These are phyloP conservation scores for Melipona beecheii DNA, from an alignment of 2,888 invertebrate genomes.

Conservation along the genomic window DNA sequence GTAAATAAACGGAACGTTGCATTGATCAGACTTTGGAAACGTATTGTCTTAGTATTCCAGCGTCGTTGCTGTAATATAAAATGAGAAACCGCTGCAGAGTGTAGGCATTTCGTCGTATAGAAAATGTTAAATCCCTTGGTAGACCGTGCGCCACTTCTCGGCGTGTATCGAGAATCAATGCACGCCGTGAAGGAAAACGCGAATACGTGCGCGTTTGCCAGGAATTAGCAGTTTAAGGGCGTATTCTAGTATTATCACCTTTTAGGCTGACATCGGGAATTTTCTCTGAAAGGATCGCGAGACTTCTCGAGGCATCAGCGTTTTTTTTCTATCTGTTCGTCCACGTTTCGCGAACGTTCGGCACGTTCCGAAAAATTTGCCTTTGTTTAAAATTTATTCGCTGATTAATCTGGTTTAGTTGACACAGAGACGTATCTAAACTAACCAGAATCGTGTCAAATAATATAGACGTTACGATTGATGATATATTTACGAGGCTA, in stretches of 20 bases:
- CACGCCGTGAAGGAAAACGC: slow-evolving; percentile 14
- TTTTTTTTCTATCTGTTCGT: neutral
- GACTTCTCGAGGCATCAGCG: neutral
- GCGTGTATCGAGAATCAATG: slow-evolving; percentile 51
- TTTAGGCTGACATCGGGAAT: neutral
- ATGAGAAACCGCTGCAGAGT: slow-evolving; percentile 23
- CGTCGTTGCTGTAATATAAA: slow-evolving; percentile 38
- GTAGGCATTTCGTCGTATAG: neutral
- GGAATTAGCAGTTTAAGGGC: slow-evolving; percentile 7
- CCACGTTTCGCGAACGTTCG: neutral
- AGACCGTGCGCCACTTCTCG: slow-evolving; percentile 7
- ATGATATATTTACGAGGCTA: too few relatives aligned
- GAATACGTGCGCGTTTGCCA: neutral
- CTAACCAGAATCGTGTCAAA: too few relatives aligned
- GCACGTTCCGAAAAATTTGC: neutral
- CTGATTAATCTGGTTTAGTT: too few relatives aligned
- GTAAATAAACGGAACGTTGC: too few relatives aligned
- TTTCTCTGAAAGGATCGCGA: neutral
- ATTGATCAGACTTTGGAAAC: too few relatives aligned
- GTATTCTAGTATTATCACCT: neutral
- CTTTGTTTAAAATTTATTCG: too few relatives aligned
- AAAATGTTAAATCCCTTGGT: slow-evolving; percentile 41
- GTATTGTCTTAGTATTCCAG: neutral
- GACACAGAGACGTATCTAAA: too few relatives aligned
- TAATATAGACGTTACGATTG: too few relatives aligned